phyloP scores from a whole-genome alignment of 2,797 vertebrate species.

The Esox lucius region DNA sequence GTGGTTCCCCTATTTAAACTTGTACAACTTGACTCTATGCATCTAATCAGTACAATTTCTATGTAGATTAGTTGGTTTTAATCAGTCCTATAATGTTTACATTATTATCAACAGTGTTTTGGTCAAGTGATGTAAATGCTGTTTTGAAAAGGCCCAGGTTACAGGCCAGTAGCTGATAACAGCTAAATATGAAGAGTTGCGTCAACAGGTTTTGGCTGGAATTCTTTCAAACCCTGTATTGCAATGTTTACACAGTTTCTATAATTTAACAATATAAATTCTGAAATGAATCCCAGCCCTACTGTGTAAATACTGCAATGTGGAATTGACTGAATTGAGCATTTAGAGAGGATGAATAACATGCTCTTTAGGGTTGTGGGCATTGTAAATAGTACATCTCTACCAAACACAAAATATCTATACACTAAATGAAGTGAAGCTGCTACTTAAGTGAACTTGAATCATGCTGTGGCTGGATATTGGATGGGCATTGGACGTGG shows the following conservation, averaged over 20 bases:
- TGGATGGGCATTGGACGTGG: slow-evolving; percentile 17
- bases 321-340: too few species aligned
- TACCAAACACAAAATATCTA: slow-evolving; percentile 32
- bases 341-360: slow-evolving; percentile 22
- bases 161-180: slow-evolving; percentile 42
- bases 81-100: slow-evolving; percentile 77
- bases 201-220: slow-evolving; percentile 11
- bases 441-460: slow-evolving; percentile 64
- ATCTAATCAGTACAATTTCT: slow-evolving; percentile 60
- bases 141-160: slow-evolving; percentile 58
- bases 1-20: slow-evolving; percentile 38
- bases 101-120: slow-evolving; percentile 69
- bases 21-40: slow-evolving; percentile 74
- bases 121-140: slow-evolving; percentile 60
- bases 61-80: slow-evolving; percentile 53
- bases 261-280: too few species aligned
- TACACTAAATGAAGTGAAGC: slow-evolving; percentile 55
- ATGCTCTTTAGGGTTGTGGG: slow-evolving; percentile 13
- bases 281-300: too few species aligned
- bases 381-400: slow-evolving; percentile 59
- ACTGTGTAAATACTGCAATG: too few species aligned
- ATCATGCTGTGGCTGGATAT: slow-evolving; percentile 43
- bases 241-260: too few species aligned
- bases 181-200: neutral
- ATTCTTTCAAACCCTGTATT: too few species aligned